Base-by-base conservation (phyloP, 1,140 invertebrate genomes). In the Tetragnatha versicolor region DNA sequence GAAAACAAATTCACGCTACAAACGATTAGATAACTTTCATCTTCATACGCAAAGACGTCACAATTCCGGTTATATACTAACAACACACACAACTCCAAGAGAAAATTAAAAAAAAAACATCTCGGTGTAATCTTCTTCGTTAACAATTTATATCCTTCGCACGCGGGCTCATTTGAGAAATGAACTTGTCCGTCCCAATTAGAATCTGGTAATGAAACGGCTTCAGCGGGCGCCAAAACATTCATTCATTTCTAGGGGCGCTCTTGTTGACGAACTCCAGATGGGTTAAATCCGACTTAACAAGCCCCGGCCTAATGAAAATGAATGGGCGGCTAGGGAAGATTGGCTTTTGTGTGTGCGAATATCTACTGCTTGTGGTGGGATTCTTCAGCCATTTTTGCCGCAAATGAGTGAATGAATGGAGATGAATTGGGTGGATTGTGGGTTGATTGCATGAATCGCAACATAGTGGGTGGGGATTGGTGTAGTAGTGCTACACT, bases 261-360 rank as follows among this genome's bases (percentile, higher is more conserved):
- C 31, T 37, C 49, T 17, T 60, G n/a, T 10, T 29, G 27, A 51
- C 33, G 51, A 39, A 29, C 22, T 58, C 53, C 53, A 60, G 69
- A 73, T 73, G 69, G 69, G 31, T 55, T 33, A 22, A 27, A 60
- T 73, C 69, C 42, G 39, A 73, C 69, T n/a, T 60, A 73, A 73
- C 69, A 60, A 73, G 49, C 69, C 31, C 37, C n/a, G 55, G 35
- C 53, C 53, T 73, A 73, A 73, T 73, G 69, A 73, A 73, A 73
- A 73, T 39, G 31, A 60, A 73, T 73, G 69, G 25, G n/a, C n/a
- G n/a, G n/a, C n/a, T n/a, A n/a, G n/a, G n/a, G n/a, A n/a, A n/a
- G n/a, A n/a, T n/a, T n/a, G n/a, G n/a, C n/a, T n/a, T n/a, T n/a
- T n/a, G n/a, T n/a, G n/a, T n/a, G n/a, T n/a, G n/a, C n/a, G n/a